These are phyloP conservation scores for Bradypus variegatus DNA, from an alignment of 2,797 vertebrate species.

Conservation along the genomic window DNA sequence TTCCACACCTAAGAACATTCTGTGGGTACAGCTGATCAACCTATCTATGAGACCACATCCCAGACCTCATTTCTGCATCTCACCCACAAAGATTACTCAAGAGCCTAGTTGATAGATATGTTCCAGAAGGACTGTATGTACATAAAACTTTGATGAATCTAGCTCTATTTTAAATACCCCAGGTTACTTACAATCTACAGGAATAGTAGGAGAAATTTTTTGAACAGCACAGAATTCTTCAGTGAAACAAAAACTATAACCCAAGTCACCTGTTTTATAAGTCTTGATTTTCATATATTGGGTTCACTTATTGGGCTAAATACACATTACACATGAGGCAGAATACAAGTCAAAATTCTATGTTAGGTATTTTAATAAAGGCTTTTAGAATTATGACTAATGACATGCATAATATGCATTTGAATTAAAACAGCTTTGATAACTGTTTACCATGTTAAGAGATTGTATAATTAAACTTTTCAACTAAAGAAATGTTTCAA, in stretches of 20 bases:
- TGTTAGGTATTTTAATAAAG: slow-evolving; percentile 27
- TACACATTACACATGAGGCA: neutral
- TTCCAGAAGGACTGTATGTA: neutral
- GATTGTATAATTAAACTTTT: slow-evolving; percentile 18
- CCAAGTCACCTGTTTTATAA: neutral
- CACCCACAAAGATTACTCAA: neutral
- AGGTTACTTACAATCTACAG: slow-evolving; percentile 8
- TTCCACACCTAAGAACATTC: neutral
- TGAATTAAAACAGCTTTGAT: slow-evolving; percentile 34
- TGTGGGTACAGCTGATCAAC: neutral
- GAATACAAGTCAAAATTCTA: slow-evolving; percentile 21
- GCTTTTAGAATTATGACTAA: slow-evolving; percentile 34
- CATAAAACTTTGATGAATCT: neutral
- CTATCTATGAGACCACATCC: neutral
- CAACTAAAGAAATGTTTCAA: slow-evolving; percentile 21
- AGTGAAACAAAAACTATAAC: neutral
- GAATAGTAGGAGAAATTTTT: neutral
- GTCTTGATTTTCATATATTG: neutral
- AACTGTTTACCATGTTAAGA: slow-evolving; percentile 33
- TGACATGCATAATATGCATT: neutral
- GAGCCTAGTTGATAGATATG: neutral
- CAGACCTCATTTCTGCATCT: slow-evolving; percentile 2
- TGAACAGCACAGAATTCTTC: neutral
- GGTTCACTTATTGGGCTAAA: neutral
- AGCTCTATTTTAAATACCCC: slow-evolving; percentile 11